Percentiles rank a stretch among this genome's conserved stretches.
phyloP scores from a whole-genome alignment of 2,113 vertebrate species.

The Bucco capensis region DNA sequence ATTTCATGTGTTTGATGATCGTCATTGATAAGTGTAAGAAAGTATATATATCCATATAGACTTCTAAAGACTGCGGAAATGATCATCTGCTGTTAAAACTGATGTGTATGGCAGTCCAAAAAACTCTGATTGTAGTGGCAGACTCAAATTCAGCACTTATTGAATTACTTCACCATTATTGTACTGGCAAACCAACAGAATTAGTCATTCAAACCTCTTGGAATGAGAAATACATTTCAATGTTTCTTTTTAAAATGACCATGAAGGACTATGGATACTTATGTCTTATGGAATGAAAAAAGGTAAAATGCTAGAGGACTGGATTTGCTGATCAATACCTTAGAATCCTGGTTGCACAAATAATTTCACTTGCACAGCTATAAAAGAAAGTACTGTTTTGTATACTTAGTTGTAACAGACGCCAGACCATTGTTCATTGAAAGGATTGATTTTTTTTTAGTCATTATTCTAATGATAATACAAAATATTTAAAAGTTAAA shows the following conservation, averaged over 20 bases:
- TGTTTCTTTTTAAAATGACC: background rate
- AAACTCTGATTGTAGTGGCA: background rate
- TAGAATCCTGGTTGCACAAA: background rate
- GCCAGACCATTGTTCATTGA: background rate
- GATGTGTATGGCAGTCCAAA: conserved; percentile 10
- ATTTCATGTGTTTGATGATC: background rate
- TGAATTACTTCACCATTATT: background rate
- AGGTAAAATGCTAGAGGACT: background rate
- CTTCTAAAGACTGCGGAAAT: background rate
- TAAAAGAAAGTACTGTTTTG: background rate
- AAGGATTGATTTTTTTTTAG: background rate
- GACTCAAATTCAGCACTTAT: background rate
- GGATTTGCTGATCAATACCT: background rate
- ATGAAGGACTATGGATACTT: background rate
- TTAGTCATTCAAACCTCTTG: conserved; percentile 4
- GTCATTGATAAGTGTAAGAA: background rate
- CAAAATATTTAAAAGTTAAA: background rate
- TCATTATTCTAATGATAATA: background rate
- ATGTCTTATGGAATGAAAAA: background rate
- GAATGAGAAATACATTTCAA: background rate
- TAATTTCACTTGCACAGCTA: background rate
- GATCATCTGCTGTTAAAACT: background rate
- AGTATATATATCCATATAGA: background rate
- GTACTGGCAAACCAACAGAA: background rate
- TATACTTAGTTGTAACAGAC: background rate